These are phyloP conservation scores for Gryllus longicercus DNA, from an alignment of 2,888 invertebrate species.

Conservation along the genomic window DNA sequence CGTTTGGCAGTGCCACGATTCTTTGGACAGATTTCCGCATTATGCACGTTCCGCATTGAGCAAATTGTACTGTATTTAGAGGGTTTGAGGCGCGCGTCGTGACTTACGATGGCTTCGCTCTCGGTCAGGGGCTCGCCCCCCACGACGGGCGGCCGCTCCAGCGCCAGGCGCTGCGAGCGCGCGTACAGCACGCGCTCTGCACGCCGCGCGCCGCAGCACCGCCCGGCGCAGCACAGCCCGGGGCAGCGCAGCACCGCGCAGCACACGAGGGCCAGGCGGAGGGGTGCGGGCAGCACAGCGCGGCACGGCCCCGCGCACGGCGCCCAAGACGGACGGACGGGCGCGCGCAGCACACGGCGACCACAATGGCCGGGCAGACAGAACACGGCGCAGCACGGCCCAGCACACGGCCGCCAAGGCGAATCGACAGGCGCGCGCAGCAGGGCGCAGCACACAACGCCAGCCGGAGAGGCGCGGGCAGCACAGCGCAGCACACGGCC, in stretches of 20 bases:
- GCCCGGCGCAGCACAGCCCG: not conserved
- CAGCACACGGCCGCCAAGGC: no score
- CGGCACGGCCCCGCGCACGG: not conserved
- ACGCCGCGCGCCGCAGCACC: conserved; percentile 40
- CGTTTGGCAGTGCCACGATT: no score
- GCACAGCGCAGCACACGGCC: not conserved
- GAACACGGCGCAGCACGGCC: no score
- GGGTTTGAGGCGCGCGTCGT: not conserved
- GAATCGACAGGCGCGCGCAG: no score
- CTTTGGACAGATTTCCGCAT: no score
- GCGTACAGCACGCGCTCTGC: conserved; percentile 63
- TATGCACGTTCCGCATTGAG: no score
- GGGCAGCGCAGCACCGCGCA: not conserved
- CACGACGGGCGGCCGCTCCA: conserved; percentile 55
- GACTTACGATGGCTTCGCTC: conserved; percentile 61
- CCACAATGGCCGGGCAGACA: conserved; percentile 38
- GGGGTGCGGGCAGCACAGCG: not conserved
- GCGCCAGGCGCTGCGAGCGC: conserved; percentile 51
- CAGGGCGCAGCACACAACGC: not conserved
- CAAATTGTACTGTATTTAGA: no score
- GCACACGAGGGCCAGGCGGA: not conserved
- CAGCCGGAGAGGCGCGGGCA: no score
- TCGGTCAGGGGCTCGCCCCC: conserved; percentile 64
- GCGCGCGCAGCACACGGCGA: conserved; percentile 43
- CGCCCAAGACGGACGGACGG: no score